Evolutionary conservation across 2,888 invertebrate genomes (phyloP).

Genomic region (Allolobophora icterica): DNA sequence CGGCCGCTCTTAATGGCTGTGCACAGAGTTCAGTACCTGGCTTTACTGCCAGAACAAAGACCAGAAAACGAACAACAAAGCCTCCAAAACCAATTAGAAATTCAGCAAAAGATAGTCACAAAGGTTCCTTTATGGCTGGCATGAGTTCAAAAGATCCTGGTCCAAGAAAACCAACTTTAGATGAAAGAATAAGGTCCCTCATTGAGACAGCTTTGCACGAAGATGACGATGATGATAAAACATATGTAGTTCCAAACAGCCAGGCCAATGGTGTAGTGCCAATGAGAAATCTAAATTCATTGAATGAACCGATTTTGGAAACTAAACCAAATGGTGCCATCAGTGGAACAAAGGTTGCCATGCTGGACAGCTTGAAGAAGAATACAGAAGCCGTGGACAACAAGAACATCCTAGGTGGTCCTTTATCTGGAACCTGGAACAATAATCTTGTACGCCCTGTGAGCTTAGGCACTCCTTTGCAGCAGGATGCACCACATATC

Average conservation of each 20-base stretch:
- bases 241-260: background rate
- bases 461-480: background rate
- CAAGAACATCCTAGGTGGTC: background rate
- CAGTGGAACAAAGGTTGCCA: background rate
- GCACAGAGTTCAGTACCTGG: background rate
- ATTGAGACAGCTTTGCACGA: background rate
- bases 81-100: background rate
- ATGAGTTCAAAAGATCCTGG: background rate
- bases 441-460: background rate
- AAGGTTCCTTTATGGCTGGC: background rate
- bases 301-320: background rate
- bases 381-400: background rate
- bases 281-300: background rate
- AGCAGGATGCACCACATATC: background rate
- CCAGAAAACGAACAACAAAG: background rate
- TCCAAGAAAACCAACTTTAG: background rate
- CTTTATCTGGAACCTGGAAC: background rate
- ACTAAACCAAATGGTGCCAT: background rate
- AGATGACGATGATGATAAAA: background rate
- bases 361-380: background rate
- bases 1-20: background rate
- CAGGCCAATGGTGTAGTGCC: background rate
- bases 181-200: constrained; percentile 2
- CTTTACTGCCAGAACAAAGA: background rate
- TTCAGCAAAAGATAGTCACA: background rate